Conservation (phyloP, 2,797 vertebrate species). For the Coracias cyanogaster region DNA sequence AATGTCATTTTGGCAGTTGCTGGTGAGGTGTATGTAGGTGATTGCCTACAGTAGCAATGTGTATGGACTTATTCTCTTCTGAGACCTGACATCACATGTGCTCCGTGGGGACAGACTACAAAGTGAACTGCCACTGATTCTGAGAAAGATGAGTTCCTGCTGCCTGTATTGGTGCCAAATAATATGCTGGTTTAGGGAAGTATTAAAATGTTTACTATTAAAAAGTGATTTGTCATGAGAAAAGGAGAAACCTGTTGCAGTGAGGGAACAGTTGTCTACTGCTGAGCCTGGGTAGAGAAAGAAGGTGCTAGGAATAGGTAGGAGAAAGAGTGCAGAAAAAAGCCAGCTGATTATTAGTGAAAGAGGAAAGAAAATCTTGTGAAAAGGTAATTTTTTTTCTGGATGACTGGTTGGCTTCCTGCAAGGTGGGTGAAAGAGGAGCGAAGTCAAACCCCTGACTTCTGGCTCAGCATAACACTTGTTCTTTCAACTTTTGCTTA, state of each 20-base stretch:
- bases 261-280: neutral
- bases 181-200: neutral
- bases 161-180: neutral
- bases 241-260: neutral
- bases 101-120: neutral
- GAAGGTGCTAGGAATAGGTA: neutral
- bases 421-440: neutral
- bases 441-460: neutral
- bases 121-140: neutral
- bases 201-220: neutral
- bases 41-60: neutral
- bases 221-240: neutral
- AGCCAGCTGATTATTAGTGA: neutral
- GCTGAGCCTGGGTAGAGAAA: neutral
- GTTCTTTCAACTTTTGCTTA: neutral
- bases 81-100: neutral
- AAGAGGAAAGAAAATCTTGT: neutral
- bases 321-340: neutral
- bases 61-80: rapidly evolving
- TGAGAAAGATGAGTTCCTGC: neutral
- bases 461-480: neutral
- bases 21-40: neutral
- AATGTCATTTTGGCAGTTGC: neutral
- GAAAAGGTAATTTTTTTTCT: neutral
- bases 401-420: neutral